These are phyloP conservation scores for Thera obeliscata DNA, from an alignment of 2,888 invertebrate genomes.

Conservation along the genomic window DNA sequence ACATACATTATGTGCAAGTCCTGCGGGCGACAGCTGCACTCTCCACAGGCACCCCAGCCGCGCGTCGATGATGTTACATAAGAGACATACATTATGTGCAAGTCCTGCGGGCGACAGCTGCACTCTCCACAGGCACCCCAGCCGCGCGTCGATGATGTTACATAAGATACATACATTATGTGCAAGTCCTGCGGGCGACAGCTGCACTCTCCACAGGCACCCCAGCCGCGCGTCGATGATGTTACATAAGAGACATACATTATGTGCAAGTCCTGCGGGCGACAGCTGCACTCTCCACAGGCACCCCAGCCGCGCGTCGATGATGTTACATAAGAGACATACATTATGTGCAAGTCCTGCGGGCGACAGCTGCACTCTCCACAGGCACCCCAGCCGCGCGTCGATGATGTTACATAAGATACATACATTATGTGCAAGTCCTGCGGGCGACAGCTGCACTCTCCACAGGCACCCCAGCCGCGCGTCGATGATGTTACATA, in stretches of 20 bases:
- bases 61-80: slow-evolving; percentile 98
- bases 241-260: too few species aligned
- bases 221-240: slow-evolving; percentile 98
- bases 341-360: too few species aligned
- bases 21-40: slow-evolving; percentile 84
- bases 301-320: slow-evolving; percentile 97
- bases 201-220: slow-evolving; percentile 91
- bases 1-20: too few species aligned
- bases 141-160: slow-evolving; percentile 97
- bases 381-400: slow-evolving; percentile 95
- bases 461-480: slow-evolving; percentile 96
- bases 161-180: too few species aligned
- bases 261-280: slow-evolving; percentile 85
- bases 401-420: slow-evolving; percentile 98
- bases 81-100: too few species aligned
- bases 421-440: too few species aligned
- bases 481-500: slow-evolving; percentile 98
- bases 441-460: slow-evolving; percentile 84
- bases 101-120: slow-evolving; percentile 84
- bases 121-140: slow-evolving; percentile 95
- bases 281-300: slow-evolving; percentile 90
- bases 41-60: slow-evolving; percentile 96
- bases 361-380: slow-evolving; percentile 88
- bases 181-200: slow-evolving; percentile 85
- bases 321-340: too few species aligned